phyloP scores from a whole-genome alignment of 2,113 vertebrate genomes.

The Melanotaenia duboulayi region DNA sequence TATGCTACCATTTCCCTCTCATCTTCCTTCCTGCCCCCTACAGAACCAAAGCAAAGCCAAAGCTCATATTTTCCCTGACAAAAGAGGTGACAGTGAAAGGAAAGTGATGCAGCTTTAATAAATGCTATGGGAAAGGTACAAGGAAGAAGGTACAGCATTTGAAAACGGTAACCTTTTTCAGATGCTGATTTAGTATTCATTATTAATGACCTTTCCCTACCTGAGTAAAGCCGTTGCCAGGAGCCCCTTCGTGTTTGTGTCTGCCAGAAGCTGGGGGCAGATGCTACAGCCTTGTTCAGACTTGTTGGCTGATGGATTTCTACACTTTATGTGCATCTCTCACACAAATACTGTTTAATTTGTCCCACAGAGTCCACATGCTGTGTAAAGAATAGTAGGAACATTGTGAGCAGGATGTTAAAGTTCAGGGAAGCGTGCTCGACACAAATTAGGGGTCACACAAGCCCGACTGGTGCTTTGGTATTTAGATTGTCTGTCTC shows the following conservation, averaged over 20 bases:
- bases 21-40: slow-evolving; percentile 62
- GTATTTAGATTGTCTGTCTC: slow-evolving; percentile 50
- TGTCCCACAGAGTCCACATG: slow-evolving; percentile 54
- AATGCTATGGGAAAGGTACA: slow-evolving; percentile 73
- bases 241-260: slow-evolving; percentile 70
- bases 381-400: slow-evolving; percentile 59
- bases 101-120: slow-evolving; percentile 77
- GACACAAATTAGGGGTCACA: slow-evolving; percentile 65
- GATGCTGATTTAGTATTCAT: slow-evolving; percentile 80
- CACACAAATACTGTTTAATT: slow-evolving; percentile 67
- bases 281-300: slow-evolving; percentile 61
- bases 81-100: slow-evolving; percentile 74
- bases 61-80: slow-evolving; percentile 73
- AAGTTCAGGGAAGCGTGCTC: slow-evolving; percentile 60
- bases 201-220: slow-evolving; percentile 80
- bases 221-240: slow-evolving; percentile 74
- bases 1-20: slow-evolving; percentile 66
- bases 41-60: slow-evolving; percentile 60
- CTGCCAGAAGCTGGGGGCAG: slow-evolving; percentile 59
- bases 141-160: slow-evolving; percentile 59
- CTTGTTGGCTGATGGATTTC: slow-evolving; percentile 70
- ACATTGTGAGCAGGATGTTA: slow-evolving; percentile 51
- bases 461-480: slow-evolving; percentile 29
- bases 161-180: slow-evolving; percentile 79
- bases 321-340: slow-evolving; percentile 49